Base-by-base conservation (phyloP, 35 echinoderm and acorn worm species). In the Patiria miniata region DNA sequence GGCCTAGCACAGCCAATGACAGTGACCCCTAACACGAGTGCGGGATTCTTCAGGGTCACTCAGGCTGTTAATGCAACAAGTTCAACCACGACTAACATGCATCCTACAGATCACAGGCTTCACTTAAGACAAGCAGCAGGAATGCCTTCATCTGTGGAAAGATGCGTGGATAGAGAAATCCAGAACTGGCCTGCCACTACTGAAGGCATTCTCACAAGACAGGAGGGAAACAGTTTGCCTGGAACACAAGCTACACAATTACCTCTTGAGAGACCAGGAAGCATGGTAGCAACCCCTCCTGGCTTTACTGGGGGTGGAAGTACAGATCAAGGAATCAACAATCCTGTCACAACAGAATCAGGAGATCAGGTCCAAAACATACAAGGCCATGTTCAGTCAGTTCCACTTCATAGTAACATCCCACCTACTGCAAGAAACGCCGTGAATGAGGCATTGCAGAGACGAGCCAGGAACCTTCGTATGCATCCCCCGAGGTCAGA, bases 341-440 rank as follows among this genome's bases (percentile, higher is more conserved):
- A 73, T 73, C 29, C 65, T 34, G 42, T 47, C 21, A 73, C 65
- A 73, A 34, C 65, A 28, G 34, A 18, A 32, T 30, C 65, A 73
- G 65, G 65, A 73, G 65, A 73, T 26, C 65, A 73, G 7, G 8
- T 23, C 34, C 65, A 28, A 8, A 73, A 30, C 65, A 26, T 34
- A 8, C 26, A 73, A 32, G 26, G 19, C 14, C 54, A 57, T 68
- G 82, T 95, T 34, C 93, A 95, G 77, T 95, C 93, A 53, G 93
- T 95, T 17, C 93, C 89, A n/a, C 86, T 95, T 18, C 90, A 92
- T 50, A 95, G 93, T 44, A 95, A 95, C 19, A 34, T 95, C 16
- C 51, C 73, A 52, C n/a, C 61, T 10, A 57, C 34, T 44, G 57
- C 80, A 81, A 89, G 82, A 81, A 52, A 60, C 26, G 80, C 59